phyloP scores from a whole-genome alignment of 2,113 vertebrate genomes.

The Nannospalax galili region DNA sequence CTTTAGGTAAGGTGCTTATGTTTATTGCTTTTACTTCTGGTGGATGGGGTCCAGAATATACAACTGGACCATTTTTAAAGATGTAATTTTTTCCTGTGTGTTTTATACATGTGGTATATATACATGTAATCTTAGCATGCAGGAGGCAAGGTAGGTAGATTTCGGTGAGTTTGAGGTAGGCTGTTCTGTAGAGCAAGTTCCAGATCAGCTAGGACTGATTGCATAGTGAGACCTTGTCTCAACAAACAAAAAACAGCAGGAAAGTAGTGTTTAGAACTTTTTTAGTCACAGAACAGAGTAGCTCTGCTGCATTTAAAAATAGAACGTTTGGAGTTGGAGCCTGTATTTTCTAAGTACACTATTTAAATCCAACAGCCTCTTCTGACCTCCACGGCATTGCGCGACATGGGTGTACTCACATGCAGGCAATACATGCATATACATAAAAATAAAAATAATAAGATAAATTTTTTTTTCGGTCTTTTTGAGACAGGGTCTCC shows the following conservation, averaged over 20 bases:
- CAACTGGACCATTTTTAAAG: background rate
- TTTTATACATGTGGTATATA: background rate
- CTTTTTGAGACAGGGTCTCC: too few species aligned
- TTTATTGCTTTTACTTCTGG: conserved; percentile 10
- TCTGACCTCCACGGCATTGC: too few species aligned
- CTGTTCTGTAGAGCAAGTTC: background rate
- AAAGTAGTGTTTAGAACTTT: conserved; percentile 49
- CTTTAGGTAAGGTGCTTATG: background rate
- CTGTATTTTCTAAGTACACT: background rate
- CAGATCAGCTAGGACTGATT: background rate
- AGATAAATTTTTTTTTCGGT: too few species aligned
- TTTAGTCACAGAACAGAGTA: conserved; percentile 10
- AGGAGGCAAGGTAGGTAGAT: background rate
- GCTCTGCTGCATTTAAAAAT: background rate
- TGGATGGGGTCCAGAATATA: background rate
- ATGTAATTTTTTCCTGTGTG: background rate
- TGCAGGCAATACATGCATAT: too few species aligned
- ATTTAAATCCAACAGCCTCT: too few species aligned
- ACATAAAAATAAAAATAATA: too few species aligned
- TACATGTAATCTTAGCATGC: background rate
- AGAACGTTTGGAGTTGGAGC: conserved; percentile 1
- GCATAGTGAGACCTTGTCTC: background rate
- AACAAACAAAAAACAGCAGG: background rate
- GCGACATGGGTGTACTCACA: too few species aligned
- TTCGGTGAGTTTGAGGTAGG: background rate